phyloP scores from a whole-genome alignment of 2,888 invertebrate species.

The Dryococelus australis region DNA sequence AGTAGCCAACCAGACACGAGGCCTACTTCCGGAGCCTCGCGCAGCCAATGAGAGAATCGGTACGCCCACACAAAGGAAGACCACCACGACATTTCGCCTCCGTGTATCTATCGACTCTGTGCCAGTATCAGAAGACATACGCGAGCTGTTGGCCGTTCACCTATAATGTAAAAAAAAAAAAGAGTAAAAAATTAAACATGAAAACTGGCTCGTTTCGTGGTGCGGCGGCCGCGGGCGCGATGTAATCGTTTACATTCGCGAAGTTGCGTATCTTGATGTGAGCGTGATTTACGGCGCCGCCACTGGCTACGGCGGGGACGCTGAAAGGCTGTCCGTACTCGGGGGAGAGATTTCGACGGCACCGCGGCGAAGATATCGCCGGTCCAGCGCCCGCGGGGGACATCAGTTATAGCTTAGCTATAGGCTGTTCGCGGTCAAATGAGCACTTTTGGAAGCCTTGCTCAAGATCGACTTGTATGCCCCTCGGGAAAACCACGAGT shows the following conservation, averaged over 20 bases:
- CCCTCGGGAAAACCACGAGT: no score
- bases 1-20: no score
- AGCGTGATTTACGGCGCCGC: neutral
- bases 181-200: neutral
- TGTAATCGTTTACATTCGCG: neutral
- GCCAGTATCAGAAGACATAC: no score
- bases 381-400: neutral
- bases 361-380: neutral
- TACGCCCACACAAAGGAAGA: no score
- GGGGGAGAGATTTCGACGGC: neutral
- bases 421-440: no score
- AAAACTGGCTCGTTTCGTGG: neutral
- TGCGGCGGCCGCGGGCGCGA: neutral
- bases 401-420: no score
- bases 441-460: no score
- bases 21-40: no score
- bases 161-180: neutral
- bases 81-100: no score
- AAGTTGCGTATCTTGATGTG: slow-evolving; percentile 7
- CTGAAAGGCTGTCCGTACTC: neutral
- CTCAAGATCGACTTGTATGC: no score
- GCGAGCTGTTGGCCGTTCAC: neutral
- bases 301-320: neutral
- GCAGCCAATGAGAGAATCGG: no score
- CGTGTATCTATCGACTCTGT: no score